phyloP scores from a whole-genome alignment of 23 tunicate species.

The Halocynthia aurantium region DNA sequence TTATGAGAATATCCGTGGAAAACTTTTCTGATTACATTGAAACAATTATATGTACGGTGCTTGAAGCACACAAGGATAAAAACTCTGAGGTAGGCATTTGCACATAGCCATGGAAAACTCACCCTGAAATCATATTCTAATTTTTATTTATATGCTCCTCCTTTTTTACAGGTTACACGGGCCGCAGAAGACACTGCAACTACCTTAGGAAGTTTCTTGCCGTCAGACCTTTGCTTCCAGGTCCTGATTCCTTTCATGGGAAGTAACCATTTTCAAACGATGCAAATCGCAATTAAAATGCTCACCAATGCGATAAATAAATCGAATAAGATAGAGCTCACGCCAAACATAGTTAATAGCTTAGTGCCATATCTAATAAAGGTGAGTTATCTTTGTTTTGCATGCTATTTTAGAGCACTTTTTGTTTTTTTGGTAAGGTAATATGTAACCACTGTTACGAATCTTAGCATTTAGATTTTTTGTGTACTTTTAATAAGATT shows the following conservation, averaged over 20 bases:
- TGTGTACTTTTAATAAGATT: no score
- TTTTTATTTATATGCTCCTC: background rate
- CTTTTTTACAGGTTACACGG: slow-evolving; percentile 44
- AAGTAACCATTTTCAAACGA: slow-evolving; percentile 14
- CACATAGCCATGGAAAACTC: no score
- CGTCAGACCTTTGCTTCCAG: slow-evolving; percentile 53
- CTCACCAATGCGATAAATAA: slow-evolving; percentile 72
- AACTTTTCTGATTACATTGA: slow-evolving; percentile 44
- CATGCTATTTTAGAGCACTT: no score
- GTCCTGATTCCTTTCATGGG: slow-evolving; percentile 49
- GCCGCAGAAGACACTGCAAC: slow-evolving; percentile 65
- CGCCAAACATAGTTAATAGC: slow-evolving; percentile 25
- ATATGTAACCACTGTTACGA: no score
- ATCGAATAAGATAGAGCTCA: slow-evolving; percentile 43
- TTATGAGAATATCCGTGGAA: slow-evolving; percentile 49
- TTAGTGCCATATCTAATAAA: slow-evolving; percentile 65
- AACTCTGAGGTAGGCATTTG: slow-evolving; percentile 36
- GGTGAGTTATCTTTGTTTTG: slow-evolving; percentile 18
- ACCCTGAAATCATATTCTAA: no score
- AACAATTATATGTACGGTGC: slow-evolving; percentile 49
- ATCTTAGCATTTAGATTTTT: no score
- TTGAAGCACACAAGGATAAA: slow-evolving; percentile 51
- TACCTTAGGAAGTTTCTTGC: slow-evolving; percentile 46
- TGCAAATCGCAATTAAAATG: slow-evolving; percentile 61
- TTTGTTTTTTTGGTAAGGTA: no score